phyloP scores from a whole-genome alignment of 1,140 invertebrate genomes.

The Octopus bimaculoides region DNA sequence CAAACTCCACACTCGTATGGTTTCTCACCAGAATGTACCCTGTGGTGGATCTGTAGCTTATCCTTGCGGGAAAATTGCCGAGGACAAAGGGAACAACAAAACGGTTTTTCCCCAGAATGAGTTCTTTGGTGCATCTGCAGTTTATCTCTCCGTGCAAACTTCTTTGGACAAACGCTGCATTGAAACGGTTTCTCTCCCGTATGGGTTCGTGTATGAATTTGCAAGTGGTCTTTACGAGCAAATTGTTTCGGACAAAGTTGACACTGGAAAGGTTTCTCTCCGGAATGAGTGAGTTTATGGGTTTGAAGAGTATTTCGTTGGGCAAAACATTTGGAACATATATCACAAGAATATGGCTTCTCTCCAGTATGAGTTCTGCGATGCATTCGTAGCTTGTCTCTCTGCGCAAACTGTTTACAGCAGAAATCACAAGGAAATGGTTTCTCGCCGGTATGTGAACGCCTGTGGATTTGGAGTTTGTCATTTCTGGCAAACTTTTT shows the following conservation, averaged over 20 bases:
- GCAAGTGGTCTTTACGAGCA: slow-evolving; percentile 16
- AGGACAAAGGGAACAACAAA: slow-evolving; percentile 22
- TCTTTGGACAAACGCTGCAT: slow-evolving; percentile 33
- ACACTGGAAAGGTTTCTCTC: slow-evolving; percentile 26
- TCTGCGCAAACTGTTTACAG: slow-evolving; percentile 28
- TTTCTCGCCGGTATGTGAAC: slow-evolving; percentile 17
- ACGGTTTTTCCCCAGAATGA: slow-evolving; percentile 26
- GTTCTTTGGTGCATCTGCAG: slow-evolving; percentile 24
- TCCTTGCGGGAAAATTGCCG: slow-evolving; percentile 20
- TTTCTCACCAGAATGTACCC: slow-evolving; percentile 17
- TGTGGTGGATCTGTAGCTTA: slow-evolving; percentile 18
- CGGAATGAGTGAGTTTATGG: slow-evolving; percentile 24
- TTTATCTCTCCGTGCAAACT: slow-evolving; percentile 38
- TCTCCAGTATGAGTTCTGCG: slow-evolving; percentile 70
- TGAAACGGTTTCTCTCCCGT: slow-evolving; percentile 35
- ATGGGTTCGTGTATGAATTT: slow-evolving; percentile 28
- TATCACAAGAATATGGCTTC: slow-evolving; percentile 84
- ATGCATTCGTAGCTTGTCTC: slow-evolving; percentile 33
- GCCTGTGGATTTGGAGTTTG: slow-evolving; percentile 12
- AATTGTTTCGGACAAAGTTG: slow-evolving; percentile 25
- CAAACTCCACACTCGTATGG: slow-evolving; percentile 15
- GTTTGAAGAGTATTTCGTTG: slow-evolving; percentile 23
- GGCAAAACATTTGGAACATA: slow-evolving; percentile 86
- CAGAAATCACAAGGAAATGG: slow-evolving; percentile 28
- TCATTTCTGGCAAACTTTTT: slow-evolving; percentile 9